Evolutionary conservation across 1,140 invertebrate species (phyloP).

Genomic region (Pectinophora gossypiella): DNA sequence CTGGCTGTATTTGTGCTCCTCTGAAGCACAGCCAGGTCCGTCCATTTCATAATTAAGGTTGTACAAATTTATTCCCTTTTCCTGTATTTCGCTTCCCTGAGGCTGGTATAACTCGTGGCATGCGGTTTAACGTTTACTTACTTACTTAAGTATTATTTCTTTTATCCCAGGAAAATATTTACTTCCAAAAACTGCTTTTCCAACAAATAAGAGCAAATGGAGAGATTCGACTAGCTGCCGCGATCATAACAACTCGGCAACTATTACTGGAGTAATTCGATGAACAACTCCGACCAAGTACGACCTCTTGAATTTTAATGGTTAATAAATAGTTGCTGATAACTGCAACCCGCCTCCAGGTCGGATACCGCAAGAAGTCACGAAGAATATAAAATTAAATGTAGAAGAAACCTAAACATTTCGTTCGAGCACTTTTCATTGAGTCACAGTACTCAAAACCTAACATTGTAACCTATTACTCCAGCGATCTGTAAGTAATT

Average conservation of each 20-base stretch:
- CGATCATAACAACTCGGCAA: neutral
- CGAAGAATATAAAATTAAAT: too few species aligned
- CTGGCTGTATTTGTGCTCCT: too few species aligned
- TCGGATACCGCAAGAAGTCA: neutral
- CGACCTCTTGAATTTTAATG: slow-evolving; percentile 4
- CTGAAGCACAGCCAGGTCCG: slow-evolving; percentile 10
- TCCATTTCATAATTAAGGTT: slow-evolving; percentile 30
- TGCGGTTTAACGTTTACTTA: slow-evolving; percentile 18
- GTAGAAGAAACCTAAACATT: too few species aligned
- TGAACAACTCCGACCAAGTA: neutral
- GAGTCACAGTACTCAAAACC: too few species aligned
- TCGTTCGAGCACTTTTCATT: too few species aligned
- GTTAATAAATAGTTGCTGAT: slow-evolving; percentile 2
- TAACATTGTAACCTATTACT: too few species aligned
- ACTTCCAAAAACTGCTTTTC: too few species aligned
- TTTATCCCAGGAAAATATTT: slow-evolving; percentile 5
- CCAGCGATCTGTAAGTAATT: too few species aligned
- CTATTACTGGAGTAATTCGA: neutral
- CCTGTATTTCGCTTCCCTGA: slow-evolving; percentile 15
- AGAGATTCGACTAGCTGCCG: neutral
- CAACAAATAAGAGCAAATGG: too few species aligned
- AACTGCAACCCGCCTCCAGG: neutral
- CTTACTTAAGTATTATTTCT: slow-evolving; percentile 16
- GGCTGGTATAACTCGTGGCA: slow-evolving; percentile 11
- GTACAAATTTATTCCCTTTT: slow-evolving; percentile 16